Percentiles rank a stretch among this genome's conserved stretches.
Conservation (phyloP, 2,113 vertebrate species). For the Zeus faber region DNA sequence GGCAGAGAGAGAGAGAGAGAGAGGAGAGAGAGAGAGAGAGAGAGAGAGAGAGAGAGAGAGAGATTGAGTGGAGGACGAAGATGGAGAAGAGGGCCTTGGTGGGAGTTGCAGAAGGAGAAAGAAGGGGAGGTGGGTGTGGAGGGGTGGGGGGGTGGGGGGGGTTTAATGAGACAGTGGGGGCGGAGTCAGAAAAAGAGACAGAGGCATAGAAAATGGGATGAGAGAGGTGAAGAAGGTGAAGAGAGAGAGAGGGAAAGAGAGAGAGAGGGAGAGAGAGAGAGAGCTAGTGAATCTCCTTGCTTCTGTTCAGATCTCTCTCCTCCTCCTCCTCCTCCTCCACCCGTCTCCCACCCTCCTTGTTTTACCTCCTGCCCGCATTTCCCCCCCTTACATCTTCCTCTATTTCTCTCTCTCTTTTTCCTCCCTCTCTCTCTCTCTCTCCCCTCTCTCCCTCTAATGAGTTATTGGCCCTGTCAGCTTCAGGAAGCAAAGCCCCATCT, state of each 20-base stretch:
- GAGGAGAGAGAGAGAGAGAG: constrained; percentile 33
- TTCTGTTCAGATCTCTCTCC: constrained; percentile 35
- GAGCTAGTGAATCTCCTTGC: constrained; percentile 28
- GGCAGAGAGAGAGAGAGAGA: not conserved
- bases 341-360: not conserved
- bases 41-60: constrained; percentile 13
- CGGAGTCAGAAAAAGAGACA: constrained; percentile 25
- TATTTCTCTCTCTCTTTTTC: constrained; percentile 32
- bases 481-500: constrained; percentile 65
- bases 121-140: not conserved
- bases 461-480: constrained; percentile 69
- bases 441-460: constrained; percentile 54
- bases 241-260: not conserved
- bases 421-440: constrained; percentile 46
- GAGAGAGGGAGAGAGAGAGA: constrained; percentile 20
- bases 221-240: no score
- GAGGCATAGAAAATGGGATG: constrained; percentile 12
- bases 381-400: not conserved
- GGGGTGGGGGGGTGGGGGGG: not conserved
- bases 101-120: not conserved
- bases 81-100: not conserved
- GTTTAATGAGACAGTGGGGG: constrained; percentile 15
- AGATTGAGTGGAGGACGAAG: not conserved
- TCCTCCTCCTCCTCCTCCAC: not conserved
- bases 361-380: not conserved